Evolutionary conservation across 2,888 invertebrate genomes (phyloP).

Genomic region (Hirtodrosophila trivittata): DNA sequence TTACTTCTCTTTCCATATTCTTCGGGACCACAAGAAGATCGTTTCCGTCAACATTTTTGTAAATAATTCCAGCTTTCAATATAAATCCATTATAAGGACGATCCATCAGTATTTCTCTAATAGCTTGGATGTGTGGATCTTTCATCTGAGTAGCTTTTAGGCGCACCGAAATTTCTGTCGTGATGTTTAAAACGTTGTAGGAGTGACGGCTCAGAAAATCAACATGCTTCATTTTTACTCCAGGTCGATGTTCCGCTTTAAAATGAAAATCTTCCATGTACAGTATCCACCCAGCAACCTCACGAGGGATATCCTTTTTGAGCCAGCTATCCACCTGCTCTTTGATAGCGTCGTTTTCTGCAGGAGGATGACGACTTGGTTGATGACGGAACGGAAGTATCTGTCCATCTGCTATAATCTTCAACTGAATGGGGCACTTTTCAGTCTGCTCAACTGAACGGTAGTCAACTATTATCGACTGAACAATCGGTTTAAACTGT

Average conservation of each 20-base stretch:
- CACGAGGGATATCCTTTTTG: background rate
- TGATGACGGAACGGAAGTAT: constrained; percentile 4
- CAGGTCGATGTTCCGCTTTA: too few species aligned
- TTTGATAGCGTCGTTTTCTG: constrained; percentile 3
- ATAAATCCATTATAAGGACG: background rate
- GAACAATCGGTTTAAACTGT: constrained; percentile 11
- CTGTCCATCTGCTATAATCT: constrained; percentile 1
- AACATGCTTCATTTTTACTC: too few species aligned
- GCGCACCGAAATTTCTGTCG: background rate
- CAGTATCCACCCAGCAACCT: constrained; percentile 3
- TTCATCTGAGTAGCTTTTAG: constrained; percentile 4
- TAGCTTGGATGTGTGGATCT: constrained; percentile 2
- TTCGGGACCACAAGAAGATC: constrained; percentile 5
- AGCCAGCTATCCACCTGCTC: constrained; percentile 3
- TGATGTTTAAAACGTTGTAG: too few species aligned
- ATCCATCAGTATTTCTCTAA: constrained; percentile 1
- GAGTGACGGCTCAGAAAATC: constrained; percentile 7
- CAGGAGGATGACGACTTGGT: background rate
- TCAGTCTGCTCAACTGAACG: constrained; percentile 5
- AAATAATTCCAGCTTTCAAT: constrained; percentile 6
- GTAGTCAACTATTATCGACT: constrained; percentile 10
- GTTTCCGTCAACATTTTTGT: constrained; percentile 2
- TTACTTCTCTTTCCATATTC: constrained; percentile 8
- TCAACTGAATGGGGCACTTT: constrained; percentile 2
- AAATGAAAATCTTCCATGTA: constrained; percentile 9